These are phyloP conservation scores for Rhizoglyphus robini DNA, from an alignment of 1,140 invertebrate genomes.

Conservation along the genomic window DNA sequence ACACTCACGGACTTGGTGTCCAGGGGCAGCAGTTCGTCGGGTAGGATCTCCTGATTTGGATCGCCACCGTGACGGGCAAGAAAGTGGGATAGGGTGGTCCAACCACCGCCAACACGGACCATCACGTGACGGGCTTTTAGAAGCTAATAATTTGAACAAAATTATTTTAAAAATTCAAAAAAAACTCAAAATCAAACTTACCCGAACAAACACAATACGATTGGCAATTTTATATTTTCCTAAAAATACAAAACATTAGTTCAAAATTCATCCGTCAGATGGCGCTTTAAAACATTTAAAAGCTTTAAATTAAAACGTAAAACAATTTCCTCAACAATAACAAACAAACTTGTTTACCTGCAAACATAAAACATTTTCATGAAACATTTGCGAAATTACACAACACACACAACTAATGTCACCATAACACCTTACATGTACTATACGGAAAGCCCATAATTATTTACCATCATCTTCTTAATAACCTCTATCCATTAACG, in stretches of 20 bases:
- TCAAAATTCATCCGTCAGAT: not conserved
- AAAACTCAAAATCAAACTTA: constrained; percentile 33
- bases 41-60: constrained; percentile 19
- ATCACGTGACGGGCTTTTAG: constrained; percentile 75
- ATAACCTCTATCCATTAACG: too few relatives aligned
- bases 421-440: too few relatives aligned
- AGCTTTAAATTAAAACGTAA: not conserved
- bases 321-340: too few relatives aligned
- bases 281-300: too few relatives aligned
- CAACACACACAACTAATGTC: too few relatives aligned
- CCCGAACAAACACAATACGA: constrained; percentile 58
- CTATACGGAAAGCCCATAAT: too few relatives aligned
- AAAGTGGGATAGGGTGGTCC: constrained; percentile 16
- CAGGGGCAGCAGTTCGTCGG: constrained; percentile 22
- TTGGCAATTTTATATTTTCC: constrained; percentile 66
- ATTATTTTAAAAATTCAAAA: not conserved
- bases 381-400: too few relatives aligned
- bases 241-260: constrained; percentile 13
- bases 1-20: constrained; percentile 17
- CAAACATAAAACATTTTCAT: too few relatives aligned
- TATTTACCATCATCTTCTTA: too few relatives aligned
- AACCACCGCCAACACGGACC: constrained; percentile 64
- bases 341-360: too few relatives aligned
- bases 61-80: constrained; percentile 21
- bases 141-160: constrained; percentile 44